Base-by-base conservation (phyloP, 2,797 vertebrate genomes). In the Amphiprion clarkii region DNA sequence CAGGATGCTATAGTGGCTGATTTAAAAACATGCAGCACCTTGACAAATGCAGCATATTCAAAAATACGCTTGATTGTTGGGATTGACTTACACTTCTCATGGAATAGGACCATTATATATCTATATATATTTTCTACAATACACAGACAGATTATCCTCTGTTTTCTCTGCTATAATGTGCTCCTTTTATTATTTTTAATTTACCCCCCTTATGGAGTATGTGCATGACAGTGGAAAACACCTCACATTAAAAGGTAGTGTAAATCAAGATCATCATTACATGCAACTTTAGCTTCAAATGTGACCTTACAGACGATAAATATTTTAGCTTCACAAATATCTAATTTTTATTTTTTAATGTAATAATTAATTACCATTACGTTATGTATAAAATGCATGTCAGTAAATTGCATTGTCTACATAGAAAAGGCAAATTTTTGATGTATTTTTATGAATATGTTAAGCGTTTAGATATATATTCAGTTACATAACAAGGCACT, bases 401-500 rank as follows among this genome's bases (percentile, higher is more conserved):
- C 3, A 23, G 13, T 42, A n/a, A 13, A 5, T 27, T 27, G 42
- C 6, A n/a, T 61, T 23, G 60, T 56, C 31, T 25, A 2, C 17
- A 19, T 27, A 40, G 40, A 44, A 2, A 12, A 19, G 9, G 13
- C 17, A 7, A 19, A 49, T 21, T 19, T 49, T 49, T 9, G 3
- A n/a, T 46, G 4, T 7, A 46, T 46, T 46, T 19, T 19, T 12
- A 19, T 36, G 31, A 33, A 36, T 46, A 46, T 19, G 2, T 46
- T 16, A 1, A 5, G 44, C 16, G 5, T 46, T 7, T 46, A 31
- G 62, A 73, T 64, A 55, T 39, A 19, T 55, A 23, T 46, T 63
- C 33, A 21, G 60, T 76, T 79, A 49, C 57, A 27, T 76, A 74
- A 76, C 63, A 55, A 40, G 36, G 17, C 42, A 33, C 25, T 11